Evolutionary conservation across 1,140 invertebrate genomes (phyloP).

Genomic region (Dryas iulia): DNA sequence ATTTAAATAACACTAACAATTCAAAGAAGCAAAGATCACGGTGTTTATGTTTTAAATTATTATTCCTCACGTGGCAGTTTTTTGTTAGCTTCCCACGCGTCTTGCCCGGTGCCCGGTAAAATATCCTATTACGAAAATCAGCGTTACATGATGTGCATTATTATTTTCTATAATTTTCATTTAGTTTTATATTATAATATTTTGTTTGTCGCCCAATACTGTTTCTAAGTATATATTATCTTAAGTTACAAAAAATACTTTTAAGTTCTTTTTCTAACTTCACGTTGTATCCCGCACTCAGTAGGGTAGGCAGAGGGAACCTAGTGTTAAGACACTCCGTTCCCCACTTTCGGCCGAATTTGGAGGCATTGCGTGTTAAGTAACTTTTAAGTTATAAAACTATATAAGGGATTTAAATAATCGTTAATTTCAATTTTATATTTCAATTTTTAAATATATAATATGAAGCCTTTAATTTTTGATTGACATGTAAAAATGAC

Average conservation of each 20-base stretch:
- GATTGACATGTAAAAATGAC: too few relatives aligned
- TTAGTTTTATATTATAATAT: background rate
- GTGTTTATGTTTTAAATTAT: constrained; percentile 4
- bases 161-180: constrained; percentile 29
- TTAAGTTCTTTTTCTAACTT: too few relatives aligned
- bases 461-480: too few relatives aligned
- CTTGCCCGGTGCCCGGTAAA: constrained; percentile 35
- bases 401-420: background rate
- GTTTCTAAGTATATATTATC: background rate
- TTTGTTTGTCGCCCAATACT: constrained; percentile 19
- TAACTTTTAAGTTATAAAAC: background rate
- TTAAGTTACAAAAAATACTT: background rate
- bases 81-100: constrained; percentile 56
- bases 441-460: too few relatives aligned
- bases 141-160: constrained; percentile 45
- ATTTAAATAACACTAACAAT: too few relatives aligned
- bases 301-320: too few relatives aligned
- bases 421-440: too few relatives aligned
- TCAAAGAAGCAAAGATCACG: background rate
- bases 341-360: too few relatives aligned
- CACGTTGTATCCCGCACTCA: too few relatives aligned
- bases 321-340: too few relatives aligned
- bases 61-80: constrained; percentile 38
- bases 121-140: constrained; percentile 49
- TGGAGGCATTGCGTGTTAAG: too few relatives aligned